Base-by-base conservation (phyloP, 2,797 vertebrate genomes). In the Clarias fuscus region DNA sequence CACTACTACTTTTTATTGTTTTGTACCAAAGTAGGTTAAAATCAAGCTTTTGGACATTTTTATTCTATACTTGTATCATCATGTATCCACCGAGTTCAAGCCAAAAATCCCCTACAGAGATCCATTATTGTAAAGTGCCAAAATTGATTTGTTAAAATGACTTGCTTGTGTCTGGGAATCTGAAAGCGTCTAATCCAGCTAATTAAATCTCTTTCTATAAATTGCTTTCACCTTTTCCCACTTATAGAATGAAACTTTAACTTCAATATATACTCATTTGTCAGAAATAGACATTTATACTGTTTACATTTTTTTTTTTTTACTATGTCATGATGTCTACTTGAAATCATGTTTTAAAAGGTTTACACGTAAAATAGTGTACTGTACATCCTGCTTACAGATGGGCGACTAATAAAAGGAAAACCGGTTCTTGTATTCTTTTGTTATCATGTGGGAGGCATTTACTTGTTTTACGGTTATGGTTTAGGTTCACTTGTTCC, bases 131-230 rank as follows among this genome's bases (percentile, higher is more conserved):
- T 59, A 20, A 78, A 78, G 11, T 37, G 58, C 56, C 76, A 59
- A 59, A 61, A 61, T 77, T 37, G 56, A 61, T 78, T 78, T 78
- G 76, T 37, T 78, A 78, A 78, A 78, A 61, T 61, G 30, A 33
- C 53, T 58, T 18, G 1, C n/a, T 78, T 77, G 27, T 59, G 56
- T 78, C 76, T 78, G n/a, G 18, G 18, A 56, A 33, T 33, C 56
- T 33, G 43, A 59, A 59, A 33, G 75, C n/a, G 27, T 30, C 17
- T 27, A 77, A 30, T 77, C n/a, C 53, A 22, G 8, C 15, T 18
- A 76, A 56, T 58, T 58, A 27, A 27, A 76, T n/a, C n/a, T 1
- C 4, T 53, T 75, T 17, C 22, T 56, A 56, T 56, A 61, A 59
- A 78, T 76, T 30, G 53, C 73, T 37, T 18, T 61, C 33, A 61